Conservation (phyloP, 2,113 vertebrate species). For the Taxidea taxus region DNA sequence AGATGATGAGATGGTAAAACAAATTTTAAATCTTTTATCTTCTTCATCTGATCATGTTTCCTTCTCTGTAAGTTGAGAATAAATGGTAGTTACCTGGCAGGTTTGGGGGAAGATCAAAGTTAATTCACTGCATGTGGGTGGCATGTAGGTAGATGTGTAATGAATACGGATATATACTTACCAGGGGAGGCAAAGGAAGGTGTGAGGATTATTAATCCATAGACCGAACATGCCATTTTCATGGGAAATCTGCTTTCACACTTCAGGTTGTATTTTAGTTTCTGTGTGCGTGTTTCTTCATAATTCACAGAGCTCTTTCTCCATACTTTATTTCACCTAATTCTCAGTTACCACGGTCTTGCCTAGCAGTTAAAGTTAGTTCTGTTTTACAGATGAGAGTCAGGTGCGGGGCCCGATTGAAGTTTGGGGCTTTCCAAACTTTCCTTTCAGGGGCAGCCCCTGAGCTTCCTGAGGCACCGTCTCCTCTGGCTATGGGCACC, state of each 20-base stretch:
- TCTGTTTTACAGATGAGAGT: background rate
- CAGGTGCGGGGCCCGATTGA: background rate
- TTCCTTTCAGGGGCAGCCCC: background rate
- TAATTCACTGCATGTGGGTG: background rate
- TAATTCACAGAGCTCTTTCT: background rate
- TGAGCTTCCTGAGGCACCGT: background rate
- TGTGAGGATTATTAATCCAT: background rate
- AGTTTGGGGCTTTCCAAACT: background rate
- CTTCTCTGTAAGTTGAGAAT: background rate
- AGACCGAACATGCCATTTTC: background rate
- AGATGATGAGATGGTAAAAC: background rate
- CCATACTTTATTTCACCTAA: background rate
- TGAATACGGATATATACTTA: constrained; percentile 11
- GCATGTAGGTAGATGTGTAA: background rate
- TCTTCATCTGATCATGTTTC: background rate
- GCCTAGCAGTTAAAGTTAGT: background rate
- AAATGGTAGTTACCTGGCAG: background rate
- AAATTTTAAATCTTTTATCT: background rate
- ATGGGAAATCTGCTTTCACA: background rate
- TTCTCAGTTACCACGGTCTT: background rate
- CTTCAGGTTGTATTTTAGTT: background rate
- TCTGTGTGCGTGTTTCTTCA: constrained; percentile 16
- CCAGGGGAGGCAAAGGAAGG: background rate
- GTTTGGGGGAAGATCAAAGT: background rate
- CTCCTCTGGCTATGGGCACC: background rate